Conservation (phyloP, 2,797 vertebrate species). For the Typhlichthys subterraneus region DNA sequence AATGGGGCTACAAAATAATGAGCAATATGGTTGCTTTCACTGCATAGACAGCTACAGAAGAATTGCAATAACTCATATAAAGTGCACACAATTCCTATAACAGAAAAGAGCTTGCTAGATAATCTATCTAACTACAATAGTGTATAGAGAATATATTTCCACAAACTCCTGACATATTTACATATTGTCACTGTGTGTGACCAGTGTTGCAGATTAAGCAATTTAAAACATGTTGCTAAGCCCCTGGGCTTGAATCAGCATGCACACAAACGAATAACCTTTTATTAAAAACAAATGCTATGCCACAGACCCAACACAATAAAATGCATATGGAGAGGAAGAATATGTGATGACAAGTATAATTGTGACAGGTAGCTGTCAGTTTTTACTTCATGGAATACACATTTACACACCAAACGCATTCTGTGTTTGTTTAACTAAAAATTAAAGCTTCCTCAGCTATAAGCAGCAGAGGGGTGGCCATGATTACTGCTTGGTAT, state of each 20-base stretch:
- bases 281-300: constrained; percentile 62
- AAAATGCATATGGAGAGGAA: constrained; percentile 45
- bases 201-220: constrained; percentile 42
- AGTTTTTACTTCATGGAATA: constrained; percentile 56
- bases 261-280: constrained; percentile 60
- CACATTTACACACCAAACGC: constrained; percentile 61
- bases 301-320: constrained; percentile 46
- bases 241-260: constrained; percentile 44
- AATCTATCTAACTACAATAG: too few relatives aligned
- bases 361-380: constrained; percentile 55
- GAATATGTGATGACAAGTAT: constrained; percentile 57
- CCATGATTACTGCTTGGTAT: constrained; percentile 22
- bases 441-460: constrained; percentile 38
- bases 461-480: constrained; percentile 33
- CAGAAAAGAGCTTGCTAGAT: not conserved
- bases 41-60: constrained; percentile 6
- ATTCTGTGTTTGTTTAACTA: constrained; percentile 44
- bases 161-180: not conserved
- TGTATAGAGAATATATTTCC: not conserved
- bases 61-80: not conserved
- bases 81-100: not conserved
- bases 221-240: not conserved
- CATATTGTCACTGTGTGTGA: constrained; percentile 18
- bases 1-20: constrained; percentile 30
- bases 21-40: constrained; percentile 27